phyloP scores from a whole-genome alignment of 2,113 vertebrate species.

The Chaenogobius annularis region DNA sequence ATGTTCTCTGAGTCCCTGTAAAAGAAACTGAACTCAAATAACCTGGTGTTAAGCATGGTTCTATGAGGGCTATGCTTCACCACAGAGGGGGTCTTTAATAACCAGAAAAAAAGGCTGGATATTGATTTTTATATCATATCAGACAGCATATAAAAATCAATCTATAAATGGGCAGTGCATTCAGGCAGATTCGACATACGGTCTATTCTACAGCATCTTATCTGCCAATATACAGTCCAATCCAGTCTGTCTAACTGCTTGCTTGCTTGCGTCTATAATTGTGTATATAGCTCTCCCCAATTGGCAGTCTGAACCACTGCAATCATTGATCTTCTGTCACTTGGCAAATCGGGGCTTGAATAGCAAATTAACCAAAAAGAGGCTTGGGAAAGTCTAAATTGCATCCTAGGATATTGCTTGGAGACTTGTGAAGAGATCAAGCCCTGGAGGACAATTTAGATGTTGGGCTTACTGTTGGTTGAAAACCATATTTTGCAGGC shows the following conservation, averaged over 20 bases:
- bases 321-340: constrained; percentile 62
- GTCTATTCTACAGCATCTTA: not conserved
- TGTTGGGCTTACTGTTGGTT: constrained; percentile 41
- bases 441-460: constrained; percentile 33
- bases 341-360: constrained; percentile 47
- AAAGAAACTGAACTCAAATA: constrained; percentile 22
- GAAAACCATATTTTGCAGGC: constrained; percentile 31
- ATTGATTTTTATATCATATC: constrained; percentile 14
- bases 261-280: constrained; percentile 8
- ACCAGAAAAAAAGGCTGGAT: constrained; percentile 28
- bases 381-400: constrained; percentile 58
- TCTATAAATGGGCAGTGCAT: not conserved
- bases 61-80: not conserved
- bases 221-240: not conserved
- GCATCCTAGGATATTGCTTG: constrained; percentile 26
- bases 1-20: constrained; percentile 6
- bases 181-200: not conserved
- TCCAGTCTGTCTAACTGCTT: constrained; percentile 8
- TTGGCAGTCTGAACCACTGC: constrained; percentile 46
- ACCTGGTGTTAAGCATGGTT: constrained; percentile 22
- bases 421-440: constrained; percentile 25
- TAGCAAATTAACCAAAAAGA: constrained; percentile 37
- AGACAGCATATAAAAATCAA: constrained; percentile 1
- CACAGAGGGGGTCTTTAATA: constrained; percentile 18
- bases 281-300: constrained; percentile 40